phyloP scores from a whole-genome alignment of 2,797 vertebrate species.

The Pristis pectinata region DNA sequence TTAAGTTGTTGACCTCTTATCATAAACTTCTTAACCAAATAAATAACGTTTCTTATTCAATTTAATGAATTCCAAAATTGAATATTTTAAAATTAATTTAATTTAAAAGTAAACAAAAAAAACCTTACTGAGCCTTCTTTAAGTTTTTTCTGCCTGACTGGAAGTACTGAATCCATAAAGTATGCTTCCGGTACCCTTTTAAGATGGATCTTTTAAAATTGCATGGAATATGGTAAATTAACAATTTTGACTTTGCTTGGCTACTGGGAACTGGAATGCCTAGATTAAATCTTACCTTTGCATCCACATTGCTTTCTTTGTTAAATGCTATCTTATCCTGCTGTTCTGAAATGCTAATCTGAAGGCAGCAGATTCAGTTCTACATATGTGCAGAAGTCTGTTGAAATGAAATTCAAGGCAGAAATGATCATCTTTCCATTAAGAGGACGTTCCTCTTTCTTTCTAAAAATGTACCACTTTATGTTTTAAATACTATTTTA shows the following conservation, averaged over 20 bases:
- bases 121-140: background rate
- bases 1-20: background rate
- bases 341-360: background rate
- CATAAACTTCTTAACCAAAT: background rate
- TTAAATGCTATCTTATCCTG: background rate
- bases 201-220: background rate
- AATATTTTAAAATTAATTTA: no score
- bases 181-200: background rate
- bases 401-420: no score
- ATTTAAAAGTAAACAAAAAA: background rate
- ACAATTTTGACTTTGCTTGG: background rate
- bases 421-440: background rate
- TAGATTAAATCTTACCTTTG: background rate
- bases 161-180: background rate
- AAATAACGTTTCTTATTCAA: background rate
- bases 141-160: background rate
- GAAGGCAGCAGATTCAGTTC: background rate
- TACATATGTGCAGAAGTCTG: background rate
- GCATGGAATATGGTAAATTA: background rate
- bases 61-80: background rate
- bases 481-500: background rate
- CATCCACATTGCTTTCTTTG: background rate
- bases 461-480: background rate
- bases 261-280: background rate
- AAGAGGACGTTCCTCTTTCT: background rate